Conservation (phyloP, 2,888 invertebrate species). For the Apomyelois bistriatella region DNA sequence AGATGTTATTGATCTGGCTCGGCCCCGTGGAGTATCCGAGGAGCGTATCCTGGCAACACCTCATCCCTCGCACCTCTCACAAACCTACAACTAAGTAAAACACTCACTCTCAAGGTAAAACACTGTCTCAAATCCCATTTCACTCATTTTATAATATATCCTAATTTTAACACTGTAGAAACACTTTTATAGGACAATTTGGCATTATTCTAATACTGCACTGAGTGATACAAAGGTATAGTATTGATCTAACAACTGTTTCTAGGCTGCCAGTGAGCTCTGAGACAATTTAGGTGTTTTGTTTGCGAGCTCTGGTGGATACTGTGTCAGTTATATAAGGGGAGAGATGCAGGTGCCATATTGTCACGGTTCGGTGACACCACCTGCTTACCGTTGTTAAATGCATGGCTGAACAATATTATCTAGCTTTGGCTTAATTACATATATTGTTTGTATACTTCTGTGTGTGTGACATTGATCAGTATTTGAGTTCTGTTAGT, state of each 20-base stretch:
- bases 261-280: constrained; percentile 44
- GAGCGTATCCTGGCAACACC: constrained; percentile 75
- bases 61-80: constrained; percentile 59
- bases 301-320: constrained; percentile 34
- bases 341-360: constrained; percentile 65
- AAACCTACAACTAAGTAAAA: constrained; percentile 45
- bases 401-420: constrained; percentile 57
- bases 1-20: constrained; percentile 74
- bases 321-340: constrained; percentile 38
- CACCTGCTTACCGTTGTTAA: constrained; percentile 60
- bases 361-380: constrained; percentile 54
- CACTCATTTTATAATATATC: constrained; percentile 58
- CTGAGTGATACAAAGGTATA: constrained; percentile 43
- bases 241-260: constrained; percentile 75
- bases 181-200: constrained; percentile 27
- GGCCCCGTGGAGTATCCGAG: constrained; percentile 52
- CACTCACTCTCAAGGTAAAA: constrained; percentile 78
- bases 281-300: constrained; percentile 37
- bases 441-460: constrained; percentile 19
- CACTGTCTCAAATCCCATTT: constrained; percentile 76
- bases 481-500: background rate
- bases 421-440: constrained; percentile 27
- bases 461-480: constrained; percentile 1
- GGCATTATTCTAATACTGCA: constrained; percentile 54
- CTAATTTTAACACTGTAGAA: constrained; percentile 18